Conservation (phyloP, 2,888 invertebrate species). For the Cosmia pyralina region DNA sequence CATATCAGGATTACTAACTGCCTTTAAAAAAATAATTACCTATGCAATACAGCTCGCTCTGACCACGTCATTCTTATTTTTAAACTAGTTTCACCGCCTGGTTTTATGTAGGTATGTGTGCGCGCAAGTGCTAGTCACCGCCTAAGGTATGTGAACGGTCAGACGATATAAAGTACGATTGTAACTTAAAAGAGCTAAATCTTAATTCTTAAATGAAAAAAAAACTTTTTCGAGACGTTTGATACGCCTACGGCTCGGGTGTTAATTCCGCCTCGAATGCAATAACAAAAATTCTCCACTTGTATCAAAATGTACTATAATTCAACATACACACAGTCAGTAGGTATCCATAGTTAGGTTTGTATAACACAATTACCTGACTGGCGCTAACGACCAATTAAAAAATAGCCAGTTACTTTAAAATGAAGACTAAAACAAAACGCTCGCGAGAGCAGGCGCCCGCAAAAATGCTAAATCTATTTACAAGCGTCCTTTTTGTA, state of each 20-base stretch:
- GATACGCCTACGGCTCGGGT: too few species aligned
- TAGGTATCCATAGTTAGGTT: neutral
- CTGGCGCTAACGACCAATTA: constrained; percentile 78
- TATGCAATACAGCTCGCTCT: constrained; percentile 7
- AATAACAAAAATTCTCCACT: too few species aligned
- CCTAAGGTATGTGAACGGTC: too few species aligned
- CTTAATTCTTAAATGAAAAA: too few species aligned
- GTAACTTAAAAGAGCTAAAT: too few species aligned
- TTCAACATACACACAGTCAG: constrained; percentile 29
- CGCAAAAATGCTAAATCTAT: constrained; percentile 70
- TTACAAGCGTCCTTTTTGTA: constrained; percentile 66
- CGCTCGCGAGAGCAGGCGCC: constrained; percentile 60
- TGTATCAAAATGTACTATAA: too few species aligned
- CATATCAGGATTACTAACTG: constrained; percentile 33
- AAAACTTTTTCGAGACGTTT: too few species aligned
- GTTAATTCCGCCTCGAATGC: too few species aligned
- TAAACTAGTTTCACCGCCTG: constrained; percentile 13
- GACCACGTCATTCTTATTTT: constrained; percentile 51
- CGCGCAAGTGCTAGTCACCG: too few species aligned
- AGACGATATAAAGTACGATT: too few species aligned
- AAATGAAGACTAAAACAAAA: constrained; percentile 69
- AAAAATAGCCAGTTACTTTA: constrained; percentile 60
- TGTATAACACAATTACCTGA: constrained; percentile 17
- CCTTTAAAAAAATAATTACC: neutral
- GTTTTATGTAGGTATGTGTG: constrained; percentile 3